Evolutionary conservation across 64 coral and sea anemone genomes (phyloP).

Genomic region (Stylophora pistillata): DNA sequence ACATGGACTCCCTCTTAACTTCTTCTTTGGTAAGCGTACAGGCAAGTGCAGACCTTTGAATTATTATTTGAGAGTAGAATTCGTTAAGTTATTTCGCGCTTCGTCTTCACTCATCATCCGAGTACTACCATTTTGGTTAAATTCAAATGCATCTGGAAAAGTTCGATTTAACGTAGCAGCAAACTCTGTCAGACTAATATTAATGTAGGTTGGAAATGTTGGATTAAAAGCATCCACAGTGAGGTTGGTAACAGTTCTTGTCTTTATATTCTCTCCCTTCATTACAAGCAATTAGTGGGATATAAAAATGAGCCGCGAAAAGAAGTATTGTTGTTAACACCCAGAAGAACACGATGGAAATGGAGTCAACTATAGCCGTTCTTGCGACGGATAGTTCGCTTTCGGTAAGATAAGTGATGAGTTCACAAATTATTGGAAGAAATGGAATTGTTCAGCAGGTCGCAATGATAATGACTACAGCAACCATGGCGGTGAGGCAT

Average conservation of each 20-base stretch:
- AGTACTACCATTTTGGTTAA: too few relatives aligned
- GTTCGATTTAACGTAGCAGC: background rate
- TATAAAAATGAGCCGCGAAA: background rate
- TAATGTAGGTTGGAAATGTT: background rate
- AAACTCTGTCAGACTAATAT: too few relatives aligned
- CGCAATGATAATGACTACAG: background rate
- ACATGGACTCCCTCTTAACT: too few relatives aligned
- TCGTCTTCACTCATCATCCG: too few relatives aligned
- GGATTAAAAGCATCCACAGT: background rate
- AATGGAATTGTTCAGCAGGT: background rate
- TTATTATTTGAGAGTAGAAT: too few relatives aligned
- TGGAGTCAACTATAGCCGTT: background rate
- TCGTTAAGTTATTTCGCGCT: too few relatives aligned
- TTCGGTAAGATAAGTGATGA: background rate
- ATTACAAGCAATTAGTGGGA: background rate
- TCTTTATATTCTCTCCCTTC: too few relatives aligned
- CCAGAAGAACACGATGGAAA: conserved; percentile 6
- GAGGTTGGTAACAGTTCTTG: background rate
- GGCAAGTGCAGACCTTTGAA: too few relatives aligned
- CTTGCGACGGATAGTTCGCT: background rate
- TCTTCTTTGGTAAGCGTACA: too few relatives aligned
- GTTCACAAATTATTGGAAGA: background rate
- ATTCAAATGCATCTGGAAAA: too few relatives aligned
- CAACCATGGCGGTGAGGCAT: background rate
- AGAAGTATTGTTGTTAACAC: background rate